These are phyloP conservation scores for Caranx melampygus DNA, from an alignment of 2,113 vertebrate species.

Conservation along the genomic window DNA sequence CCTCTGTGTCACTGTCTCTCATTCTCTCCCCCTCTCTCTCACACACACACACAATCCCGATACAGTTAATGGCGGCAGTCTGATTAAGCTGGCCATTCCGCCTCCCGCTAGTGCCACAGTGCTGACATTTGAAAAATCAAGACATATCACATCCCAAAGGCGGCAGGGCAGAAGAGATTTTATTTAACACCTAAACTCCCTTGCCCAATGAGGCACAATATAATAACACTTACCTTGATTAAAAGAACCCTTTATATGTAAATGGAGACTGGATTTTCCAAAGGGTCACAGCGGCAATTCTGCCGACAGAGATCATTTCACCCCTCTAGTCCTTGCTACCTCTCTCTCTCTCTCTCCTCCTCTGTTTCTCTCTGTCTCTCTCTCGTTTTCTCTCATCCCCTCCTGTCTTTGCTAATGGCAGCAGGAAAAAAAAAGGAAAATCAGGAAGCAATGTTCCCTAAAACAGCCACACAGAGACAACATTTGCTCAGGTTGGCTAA, in stretches of 20 bases:
- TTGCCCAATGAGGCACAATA: conserved; percentile 99
- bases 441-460: conserved; percentile 99
- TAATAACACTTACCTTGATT: conserved; percentile 99
- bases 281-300: conserved; percentile 91
- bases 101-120: conserved; percentile 92
- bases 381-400: conserved; percentile 78
- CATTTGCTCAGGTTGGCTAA: conserved; percentile 99
- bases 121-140: conserved; percentile 99
- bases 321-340: conserved; percentile 80
- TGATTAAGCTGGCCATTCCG: conserved; percentile 96
- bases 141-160: conserved; percentile 95
- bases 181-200: conserved; percentile 97
- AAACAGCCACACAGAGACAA: conserved; percentile 99
- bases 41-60: conserved; percentile 63
- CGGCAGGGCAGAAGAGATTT: conserved; percentile 93
- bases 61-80: conserved; percentile 92
- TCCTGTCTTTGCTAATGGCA: conserved; percentile 93
- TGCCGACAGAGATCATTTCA: conserved; percentile 92
- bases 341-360: conserved; percentile 81
- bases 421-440: conserved; percentile 83
- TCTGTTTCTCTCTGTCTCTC: conserved; percentile 68
- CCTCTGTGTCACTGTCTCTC: conserved; percentile 55
- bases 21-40: background rate
- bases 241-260: conserved; percentile 99
- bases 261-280: conserved; percentile 94